phyloP scores from a whole-genome alignment of 2,888 invertebrate species.

The Clepsis dumicolana region DNA sequence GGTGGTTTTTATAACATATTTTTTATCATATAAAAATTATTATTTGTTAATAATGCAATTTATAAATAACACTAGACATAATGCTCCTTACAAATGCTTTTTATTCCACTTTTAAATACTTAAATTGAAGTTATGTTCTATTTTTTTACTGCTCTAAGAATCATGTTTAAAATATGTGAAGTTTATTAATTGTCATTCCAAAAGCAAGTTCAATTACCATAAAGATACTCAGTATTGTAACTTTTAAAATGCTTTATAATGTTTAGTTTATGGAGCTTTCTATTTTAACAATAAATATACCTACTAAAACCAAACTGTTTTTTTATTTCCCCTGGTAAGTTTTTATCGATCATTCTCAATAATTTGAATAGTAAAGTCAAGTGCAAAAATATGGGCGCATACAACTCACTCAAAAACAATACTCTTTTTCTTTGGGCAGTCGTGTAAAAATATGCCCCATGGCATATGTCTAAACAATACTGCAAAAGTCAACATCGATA shows the following conservation, averaged over 20 bases:
- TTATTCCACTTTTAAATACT: neutral
- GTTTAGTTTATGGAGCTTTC: slow-evolving; percentile 33
- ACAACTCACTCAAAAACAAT: no score
- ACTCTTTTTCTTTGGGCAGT: no score
- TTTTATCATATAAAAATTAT: neutral
- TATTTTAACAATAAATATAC: slow-evolving; percentile 27
- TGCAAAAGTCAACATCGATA: neutral
- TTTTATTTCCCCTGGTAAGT: slow-evolving; percentile 1
- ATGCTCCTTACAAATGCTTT: neutral
- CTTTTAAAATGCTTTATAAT: slow-evolving; percentile 26
- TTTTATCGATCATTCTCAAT: neutral
- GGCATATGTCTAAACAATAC: no score
- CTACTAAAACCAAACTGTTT: slow-evolving; percentile 11
- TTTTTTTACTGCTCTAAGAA: slow-evolving; percentile 7
- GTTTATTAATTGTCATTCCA: slow-evolving; percentile 31
- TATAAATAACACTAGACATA: neutral
- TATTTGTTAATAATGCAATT: neutral
- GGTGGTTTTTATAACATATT: neutral
- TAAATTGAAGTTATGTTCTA: neutral
- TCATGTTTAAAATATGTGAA: slow-evolving; percentile 16
- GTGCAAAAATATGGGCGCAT: no score
- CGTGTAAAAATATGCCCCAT: no score
- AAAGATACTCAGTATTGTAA: slow-evolving; percentile 10
- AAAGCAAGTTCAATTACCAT: neutral
- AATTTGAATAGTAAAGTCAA: no score